Base-by-base conservation (phyloP, 2,888 invertebrate species). In the Epiblema foenella region DNA sequence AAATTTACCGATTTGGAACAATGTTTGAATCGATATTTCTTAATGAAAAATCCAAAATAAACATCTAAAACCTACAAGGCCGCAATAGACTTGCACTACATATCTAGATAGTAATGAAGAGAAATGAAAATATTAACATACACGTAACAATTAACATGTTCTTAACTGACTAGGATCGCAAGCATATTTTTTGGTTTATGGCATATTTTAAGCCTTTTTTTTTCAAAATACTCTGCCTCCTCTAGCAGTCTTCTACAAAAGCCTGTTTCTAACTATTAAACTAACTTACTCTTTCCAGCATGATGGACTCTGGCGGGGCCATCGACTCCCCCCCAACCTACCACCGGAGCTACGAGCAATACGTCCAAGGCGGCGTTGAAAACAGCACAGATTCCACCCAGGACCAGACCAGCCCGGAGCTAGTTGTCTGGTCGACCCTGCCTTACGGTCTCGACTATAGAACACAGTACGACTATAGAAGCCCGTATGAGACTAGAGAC, bases 281-380 rank as follows among this genome's bases (percentile, higher is more conserved):
- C 8, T 15, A 3, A 12, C 9, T 15, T 52, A 7, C 12, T 63
- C 69, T 77, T 74, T 70, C 46, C 89, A 93, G 93, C 74, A 91
- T 93, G 88, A 90, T 94, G 89, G 94, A 94, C 74, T 86, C 93
- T 1, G 93, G 93, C 65, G 93, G 93, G 24, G 89, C 91, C 2
- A 90, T 92, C 12, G 93, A 93, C 76, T 93, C 94, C 7, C 93
- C 94, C 1, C 93, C 93, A 0, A 93, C 93, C 0, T 94, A 94
- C 85, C 94, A 94, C 79, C 83, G 93, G 10, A 89, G 87, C 46
- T 94, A 94, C 85, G 94, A 94, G 66, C 94, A 94, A 75, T 94
- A 94, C 83, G 94, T 93, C 64, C 94, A 94, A 82, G 94, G 93
- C 0, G 93, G 89, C 0, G 93, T 93, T 0, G 93, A 93, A 65